Conservation (phyloP, 1,140 invertebrate species). For the Zophobas morio region DNA sequence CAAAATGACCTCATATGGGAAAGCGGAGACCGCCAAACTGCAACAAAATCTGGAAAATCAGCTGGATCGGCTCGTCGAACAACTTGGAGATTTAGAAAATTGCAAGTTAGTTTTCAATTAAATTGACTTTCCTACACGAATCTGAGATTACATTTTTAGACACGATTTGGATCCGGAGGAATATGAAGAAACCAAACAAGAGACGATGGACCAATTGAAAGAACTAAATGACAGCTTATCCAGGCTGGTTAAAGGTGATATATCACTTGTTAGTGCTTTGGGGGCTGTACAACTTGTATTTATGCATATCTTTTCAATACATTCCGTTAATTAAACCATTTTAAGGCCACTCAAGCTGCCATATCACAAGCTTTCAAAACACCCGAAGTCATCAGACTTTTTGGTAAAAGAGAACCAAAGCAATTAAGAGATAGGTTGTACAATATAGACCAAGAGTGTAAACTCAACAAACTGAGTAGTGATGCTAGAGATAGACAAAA, state of each 20-base stretch:
- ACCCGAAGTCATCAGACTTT: constrained; percentile 83
- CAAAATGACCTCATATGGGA: constrained; percentile 64
- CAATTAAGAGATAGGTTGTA: constrained; percentile 76
- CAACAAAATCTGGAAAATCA: constrained; percentile 82
- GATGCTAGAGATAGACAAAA: constrained; percentile 67
- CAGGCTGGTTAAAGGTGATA: constrained; percentile 78
- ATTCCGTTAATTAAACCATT: constrained; percentile 50
- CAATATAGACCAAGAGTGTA: constrained; percentile 72
- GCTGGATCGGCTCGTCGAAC: constrained; percentile 79
- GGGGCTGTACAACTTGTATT: constrained; percentile 65
- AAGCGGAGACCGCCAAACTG: constrained; percentile 71
- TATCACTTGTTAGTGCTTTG: constrained; percentile 77
- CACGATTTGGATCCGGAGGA: constrained; percentile 77
- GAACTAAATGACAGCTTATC: constrained; percentile 81
- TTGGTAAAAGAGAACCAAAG: constrained; percentile 83
- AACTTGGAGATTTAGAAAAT: constrained; percentile 82
- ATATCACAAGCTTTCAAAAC: constrained; percentile 85
- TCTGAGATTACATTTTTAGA: constrained; percentile 66
- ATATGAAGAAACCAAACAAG: constrained; percentile 81
- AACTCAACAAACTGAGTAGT: constrained; percentile 69
- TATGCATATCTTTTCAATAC: constrained; percentile 28
- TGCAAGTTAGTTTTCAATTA: constrained; percentile 72
- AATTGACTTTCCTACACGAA: neutral
- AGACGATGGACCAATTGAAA: constrained; percentile 83
- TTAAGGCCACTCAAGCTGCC: constrained; percentile 82